These are phyloP conservation scores for Drosophila ananassae DNA, from an alignment of 1,140 invertebrate species.

Conservation along the genomic window DNA sequence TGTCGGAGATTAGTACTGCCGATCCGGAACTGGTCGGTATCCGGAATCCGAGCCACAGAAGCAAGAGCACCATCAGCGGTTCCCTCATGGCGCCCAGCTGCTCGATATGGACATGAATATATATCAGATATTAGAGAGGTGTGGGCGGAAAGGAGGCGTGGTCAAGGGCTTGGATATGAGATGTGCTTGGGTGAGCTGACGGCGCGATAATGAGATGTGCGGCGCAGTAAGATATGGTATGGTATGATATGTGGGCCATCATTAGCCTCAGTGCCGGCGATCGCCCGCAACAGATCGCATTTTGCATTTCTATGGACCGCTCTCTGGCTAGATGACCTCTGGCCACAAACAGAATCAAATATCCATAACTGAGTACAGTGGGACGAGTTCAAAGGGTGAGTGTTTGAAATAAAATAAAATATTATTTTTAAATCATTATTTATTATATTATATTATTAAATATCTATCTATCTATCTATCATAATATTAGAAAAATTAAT, in stretches of 20 bases:
- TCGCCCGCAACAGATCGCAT: constrained; percentile 48
- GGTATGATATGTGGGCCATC: constrained; percentile 62
- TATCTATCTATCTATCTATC: too few species aligned
- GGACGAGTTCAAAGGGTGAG: background rate
- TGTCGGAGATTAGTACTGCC: constrained; percentile 87
- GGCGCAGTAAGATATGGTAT: constrained; percentile 1
- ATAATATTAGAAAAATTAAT: too few species aligned
- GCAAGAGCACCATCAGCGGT: constrained; percentile 40
- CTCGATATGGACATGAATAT: background rate
- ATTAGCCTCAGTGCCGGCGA: constrained; percentile 35
- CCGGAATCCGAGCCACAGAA: constrained; percentile 47
- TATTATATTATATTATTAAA: too few species aligned
- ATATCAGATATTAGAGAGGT: background rate
- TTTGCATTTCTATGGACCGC: constrained; percentile 61
- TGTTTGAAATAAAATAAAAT: background rate
- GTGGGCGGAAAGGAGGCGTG: constrained; percentile 1
- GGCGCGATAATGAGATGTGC: constrained; percentile 32
- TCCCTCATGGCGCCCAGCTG: constrained; percentile 42
- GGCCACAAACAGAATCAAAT: constrained; percentile 41
- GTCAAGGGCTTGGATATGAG: background rate
- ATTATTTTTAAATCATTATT: too few species aligned
- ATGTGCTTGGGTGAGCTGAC: constrained; percentile 29
- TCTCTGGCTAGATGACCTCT: constrained; percentile 49
- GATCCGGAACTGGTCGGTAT: constrained; percentile 54
- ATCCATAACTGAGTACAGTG: constrained; percentile 55